Evolutionary conservation across 2,888 invertebrate species (phyloP).

Genomic region (Drosophila lacicola): DNA sequence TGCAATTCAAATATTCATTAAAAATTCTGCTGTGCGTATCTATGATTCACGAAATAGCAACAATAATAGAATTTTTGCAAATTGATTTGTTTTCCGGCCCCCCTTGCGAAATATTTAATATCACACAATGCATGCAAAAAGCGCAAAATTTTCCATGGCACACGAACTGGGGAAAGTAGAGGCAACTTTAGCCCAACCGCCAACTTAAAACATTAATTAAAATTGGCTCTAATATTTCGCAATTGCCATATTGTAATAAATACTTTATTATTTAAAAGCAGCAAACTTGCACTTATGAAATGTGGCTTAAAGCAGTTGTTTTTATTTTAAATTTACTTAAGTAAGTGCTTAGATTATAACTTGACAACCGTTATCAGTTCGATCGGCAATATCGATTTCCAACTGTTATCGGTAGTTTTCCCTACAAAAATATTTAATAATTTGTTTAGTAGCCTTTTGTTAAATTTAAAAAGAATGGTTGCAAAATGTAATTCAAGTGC

Average conservation of each 20-base stretch:
- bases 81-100: slow-evolving; percentile 25
- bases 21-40: slow-evolving; percentile 5
- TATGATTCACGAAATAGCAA: slow-evolving; percentile 17
- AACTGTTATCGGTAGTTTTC: too few species aligned
- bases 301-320: not conserved
- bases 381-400: too few species aligned
- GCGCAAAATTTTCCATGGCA: slow-evolving; percentile 23
- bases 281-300: not conserved
- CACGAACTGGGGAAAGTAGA: not conserved
- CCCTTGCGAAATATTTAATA: slow-evolving; percentile 26
- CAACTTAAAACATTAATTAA: slow-evolving; percentile 50
- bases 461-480: too few species aligned
- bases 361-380: too few species aligned
- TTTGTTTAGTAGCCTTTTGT: too few species aligned
- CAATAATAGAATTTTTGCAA: slow-evolving; percentile 18
- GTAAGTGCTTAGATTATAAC: too few species aligned
- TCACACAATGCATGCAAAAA: slow-evolving; percentile 18
- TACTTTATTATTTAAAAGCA: not conserved
- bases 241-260: slow-evolving; percentile 3
- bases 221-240: slow-evolving; percentile 17
- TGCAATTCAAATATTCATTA: slow-evolving; percentile 18
- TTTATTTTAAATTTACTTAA: not conserved
- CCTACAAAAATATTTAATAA: too few species aligned
- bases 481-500: too few species aligned
- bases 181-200: not conserved